These are phyloP conservation scores for Nibea coibor DNA, from an alignment of 2,113 vertebrate species.

Conservation along the genomic window DNA sequence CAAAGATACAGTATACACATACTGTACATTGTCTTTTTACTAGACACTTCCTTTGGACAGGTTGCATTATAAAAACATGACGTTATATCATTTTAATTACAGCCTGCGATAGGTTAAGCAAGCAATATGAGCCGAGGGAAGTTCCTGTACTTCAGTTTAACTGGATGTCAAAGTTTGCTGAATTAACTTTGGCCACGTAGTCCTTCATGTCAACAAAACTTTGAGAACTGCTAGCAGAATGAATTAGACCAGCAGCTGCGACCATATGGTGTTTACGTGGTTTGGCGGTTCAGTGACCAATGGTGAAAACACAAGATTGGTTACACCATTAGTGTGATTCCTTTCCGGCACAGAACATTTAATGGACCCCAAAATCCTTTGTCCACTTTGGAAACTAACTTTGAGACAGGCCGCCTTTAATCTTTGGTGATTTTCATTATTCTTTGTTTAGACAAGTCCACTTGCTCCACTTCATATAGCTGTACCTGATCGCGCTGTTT, in stretches of 20 bases:
- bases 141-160: conserved; percentile 6
- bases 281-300: conserved; percentile 67
- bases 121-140: neutral
- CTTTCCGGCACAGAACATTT: conserved; percentile 50
- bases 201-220: conserved; percentile 55
- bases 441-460: conserved; percentile 44
- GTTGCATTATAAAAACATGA: neutral
- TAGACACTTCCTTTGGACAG: neutral
- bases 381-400: conserved; percentile 37
- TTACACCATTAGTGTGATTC: conserved; percentile 65
- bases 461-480: conserved; percentile 30
- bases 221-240: conserved; percentile 68
- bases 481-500: conserved; percentile 62
- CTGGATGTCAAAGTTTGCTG: conserved; percentile 34
- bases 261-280: conserved; percentile 71
- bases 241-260: conserved; percentile 57
- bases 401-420: conserved; percentile 50
- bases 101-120: neutral
- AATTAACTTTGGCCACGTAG: conserved; percentile 29
- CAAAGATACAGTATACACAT: neutral
- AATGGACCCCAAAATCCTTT: conserved; percentile 39
- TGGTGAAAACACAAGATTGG: conserved; percentile 64
- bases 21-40: neutral
- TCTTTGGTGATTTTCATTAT: conserved; percentile 53
- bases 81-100: neutral